Evolutionary conservation across 2,797 vertebrate species (phyloP), one percentile per base, ranked within the genome.

Genomic region (Pipistrellus pipistrellus): DNA sequence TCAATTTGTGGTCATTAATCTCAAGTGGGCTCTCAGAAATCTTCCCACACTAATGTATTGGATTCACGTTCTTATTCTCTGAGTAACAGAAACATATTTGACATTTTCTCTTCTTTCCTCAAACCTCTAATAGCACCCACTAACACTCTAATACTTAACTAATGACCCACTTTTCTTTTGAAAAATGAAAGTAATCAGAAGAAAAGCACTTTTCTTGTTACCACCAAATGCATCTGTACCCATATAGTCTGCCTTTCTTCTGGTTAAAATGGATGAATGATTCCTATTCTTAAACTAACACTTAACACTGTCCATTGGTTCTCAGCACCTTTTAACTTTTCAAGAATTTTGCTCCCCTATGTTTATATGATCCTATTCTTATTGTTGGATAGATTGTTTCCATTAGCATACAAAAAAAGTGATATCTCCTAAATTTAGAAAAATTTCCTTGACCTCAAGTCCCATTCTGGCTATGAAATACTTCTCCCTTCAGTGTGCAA

Each of bases 101-200:
- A 71, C 38, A 89, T 85, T 88, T 78, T 85, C 38, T 51, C 27
- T 20, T 53, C 46, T 82, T 69, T 48, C 38, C 25, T 88, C 4
- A 64, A 91, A 68, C 48, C 27, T 73, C 41, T 66, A 82, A 41
- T 44, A 90, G 10, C 32, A 64, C 12, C 71, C 44, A 66, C 30
- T 51, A 8, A 4, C 14, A 71, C 4, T 69, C 41, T 90, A 90
- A 32, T 72, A 81, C 11, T 71, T 81, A 55, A 9, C 14, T 30
- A 77, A 57, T 66, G 59, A 88, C 3, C 15, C 3, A 6, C 15
- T 7, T 35, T 88, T 64, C 20, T 80, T 66, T 41, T 30, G 23
- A 82, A 88, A 93, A 93, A 38, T 1, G 1, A 71, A 91, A 91
- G 55, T 38, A 75, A 57, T 66, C 68, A 44, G n/a, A 92, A 81